These are phyloP conservation scores for Priocnemis perturbator DNA, from an alignment of 2,888 invertebrate genomes.

Conservation along the genomic window DNA sequence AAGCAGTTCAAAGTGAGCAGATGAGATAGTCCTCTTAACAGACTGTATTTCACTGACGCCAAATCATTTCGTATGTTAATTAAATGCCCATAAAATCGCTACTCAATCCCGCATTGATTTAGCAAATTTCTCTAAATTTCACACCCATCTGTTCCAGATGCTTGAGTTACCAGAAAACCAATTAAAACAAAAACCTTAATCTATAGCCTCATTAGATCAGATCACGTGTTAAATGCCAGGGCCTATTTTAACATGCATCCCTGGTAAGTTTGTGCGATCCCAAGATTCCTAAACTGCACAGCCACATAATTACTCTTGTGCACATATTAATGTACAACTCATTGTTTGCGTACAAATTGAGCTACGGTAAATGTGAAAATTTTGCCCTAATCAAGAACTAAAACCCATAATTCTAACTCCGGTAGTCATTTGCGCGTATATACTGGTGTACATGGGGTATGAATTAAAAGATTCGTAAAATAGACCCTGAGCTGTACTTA, in stretches of 20 bases:
- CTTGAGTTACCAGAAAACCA: neutral
- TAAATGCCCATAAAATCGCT: too few relatives aligned
- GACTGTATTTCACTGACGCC: too few relatives aligned
- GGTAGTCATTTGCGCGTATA: too few relatives aligned
- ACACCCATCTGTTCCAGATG: neutral
- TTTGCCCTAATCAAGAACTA: too few relatives aligned
- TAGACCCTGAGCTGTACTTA: neutral
- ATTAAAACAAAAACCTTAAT: slow-evolving; percentile 4
- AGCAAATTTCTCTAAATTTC: neutral
- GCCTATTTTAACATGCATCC: neutral
- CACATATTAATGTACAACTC: neutral
- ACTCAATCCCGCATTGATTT: too few relatives aligned
- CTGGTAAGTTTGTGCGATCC: too few relatives aligned
- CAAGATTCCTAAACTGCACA: neutral
- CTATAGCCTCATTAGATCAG: slow-evolving; percentile 21
- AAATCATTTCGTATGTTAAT: too few relatives aligned
- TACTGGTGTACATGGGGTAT: neutral
- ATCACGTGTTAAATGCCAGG: neutral
- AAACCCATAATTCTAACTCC: too few relatives aligned
- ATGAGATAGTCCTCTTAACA: too few relatives aligned
- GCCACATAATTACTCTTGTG: neutral
- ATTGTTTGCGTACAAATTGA: neutral
- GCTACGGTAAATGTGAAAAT: too few relatives aligned
- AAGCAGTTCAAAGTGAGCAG: too few relatives aligned
- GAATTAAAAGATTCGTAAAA: neutral